Percentiles rank a stretch among this genome's conserved stretches.
These are phyloP conservation scores for Caenorhabditis imperialis DNA, from an alignment of 2,888 invertebrate species.

Conservation along the genomic window DNA sequence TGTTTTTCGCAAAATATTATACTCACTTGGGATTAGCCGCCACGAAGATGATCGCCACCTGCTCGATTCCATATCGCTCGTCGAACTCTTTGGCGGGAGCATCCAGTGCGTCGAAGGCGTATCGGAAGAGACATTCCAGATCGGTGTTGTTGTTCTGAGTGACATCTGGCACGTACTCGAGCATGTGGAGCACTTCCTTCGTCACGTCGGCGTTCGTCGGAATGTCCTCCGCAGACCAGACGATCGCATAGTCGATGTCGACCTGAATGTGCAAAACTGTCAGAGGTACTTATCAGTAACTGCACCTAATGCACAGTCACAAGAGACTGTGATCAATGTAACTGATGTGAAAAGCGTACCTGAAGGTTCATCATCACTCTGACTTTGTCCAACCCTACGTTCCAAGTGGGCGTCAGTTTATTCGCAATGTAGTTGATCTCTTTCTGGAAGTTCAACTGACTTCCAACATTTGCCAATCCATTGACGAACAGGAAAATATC, in stretches of 20 bases:
- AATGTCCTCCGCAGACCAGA: constrained; percentile 46
- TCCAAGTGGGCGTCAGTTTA: constrained; percentile 61
- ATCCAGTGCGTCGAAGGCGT: constrained; percentile 54
- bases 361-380: constrained; percentile 66
- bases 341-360: constrained; percentile 37
- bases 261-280: constrained; percentile 7
- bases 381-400: constrained; percentile 57
- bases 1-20: background rate
- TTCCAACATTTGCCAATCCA: constrained; percentile 60
- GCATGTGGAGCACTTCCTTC: constrained; percentile 49
- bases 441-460: constrained; percentile 60
- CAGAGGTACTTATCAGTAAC: too few species aligned
- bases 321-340: too few species aligned
- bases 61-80: constrained; percentile 59
- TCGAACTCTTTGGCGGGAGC: constrained; percentile 37
- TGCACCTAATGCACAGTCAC: too few species aligned
- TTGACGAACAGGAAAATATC: constrained; percentile 66
- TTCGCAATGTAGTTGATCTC: constrained; percentile 64
- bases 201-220: constrained; percentile 46
- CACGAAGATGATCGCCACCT: constrained; percentile 62
- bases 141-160: constrained; percentile 59
- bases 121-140: constrained; percentile 67
- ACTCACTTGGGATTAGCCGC: constrained; percentile 60
- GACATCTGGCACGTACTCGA: constrained; percentile 61
- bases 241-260: constrained; percentile 56